Conservation (phyloP, 2,888 invertebrate genomes). For the Flabesymbios commensalis region DNA sequence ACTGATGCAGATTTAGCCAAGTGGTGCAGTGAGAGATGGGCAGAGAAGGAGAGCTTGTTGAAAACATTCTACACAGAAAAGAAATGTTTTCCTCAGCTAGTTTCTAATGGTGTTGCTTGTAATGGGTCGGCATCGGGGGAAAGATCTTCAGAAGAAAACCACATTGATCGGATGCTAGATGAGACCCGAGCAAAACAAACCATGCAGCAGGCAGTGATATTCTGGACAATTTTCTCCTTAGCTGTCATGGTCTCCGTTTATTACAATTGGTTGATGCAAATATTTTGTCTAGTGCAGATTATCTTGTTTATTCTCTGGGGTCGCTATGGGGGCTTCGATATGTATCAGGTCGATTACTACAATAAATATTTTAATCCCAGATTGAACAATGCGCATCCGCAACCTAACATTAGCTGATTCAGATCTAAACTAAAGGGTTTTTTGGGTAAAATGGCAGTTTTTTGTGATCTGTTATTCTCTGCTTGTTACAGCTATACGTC, state of each 20-base stretch:
- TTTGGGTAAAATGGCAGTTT: no score
- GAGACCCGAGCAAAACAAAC: not conserved
- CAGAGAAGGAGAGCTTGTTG: constrained; percentile 58
- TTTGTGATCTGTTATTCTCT: no score
- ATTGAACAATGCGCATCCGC: no score
- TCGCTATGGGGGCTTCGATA: constrained; percentile 7
- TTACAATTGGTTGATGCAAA: not conserved
- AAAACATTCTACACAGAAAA: constrained; percentile 35
- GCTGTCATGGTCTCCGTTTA: not conserved
- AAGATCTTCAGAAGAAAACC: no score
- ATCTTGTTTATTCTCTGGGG: constrained; percentile 2
- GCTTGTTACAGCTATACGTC: no score
- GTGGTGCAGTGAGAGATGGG: constrained; percentile 61
- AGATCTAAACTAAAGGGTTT: no score
- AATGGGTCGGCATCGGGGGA: no score
- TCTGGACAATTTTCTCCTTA: constrained; percentile 2
- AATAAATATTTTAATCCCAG: constrained; percentile 1
- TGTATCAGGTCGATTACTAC: constrained; percentile 9
- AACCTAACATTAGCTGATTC: no score
- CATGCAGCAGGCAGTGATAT: not conserved
- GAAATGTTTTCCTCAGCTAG: not conserved
- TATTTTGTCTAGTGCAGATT: not conserved
- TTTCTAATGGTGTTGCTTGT: not conserved
- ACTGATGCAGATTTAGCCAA: constrained; percentile 34
- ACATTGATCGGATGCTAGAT: no score